These are phyloP conservation scores for Ditylenchus dipsaci DNA, from an alignment of 1,140 invertebrate genomes.

Conservation along the genomic window DNA sequence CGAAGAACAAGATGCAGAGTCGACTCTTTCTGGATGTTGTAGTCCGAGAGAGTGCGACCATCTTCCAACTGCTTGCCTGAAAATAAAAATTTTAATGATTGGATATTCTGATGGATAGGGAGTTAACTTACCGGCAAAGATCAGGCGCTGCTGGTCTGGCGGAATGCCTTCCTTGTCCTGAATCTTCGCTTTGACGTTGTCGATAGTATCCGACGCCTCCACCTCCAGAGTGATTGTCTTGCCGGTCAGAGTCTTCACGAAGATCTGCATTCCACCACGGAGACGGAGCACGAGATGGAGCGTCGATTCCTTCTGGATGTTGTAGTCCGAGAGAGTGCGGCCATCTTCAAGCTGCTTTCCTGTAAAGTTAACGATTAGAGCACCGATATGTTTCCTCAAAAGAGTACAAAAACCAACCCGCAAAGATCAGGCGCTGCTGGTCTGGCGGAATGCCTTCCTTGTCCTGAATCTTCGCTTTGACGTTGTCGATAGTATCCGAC, in stretches of 20 bases:
- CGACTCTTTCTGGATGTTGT: conserved; percentile 67
- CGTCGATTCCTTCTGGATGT: conserved; percentile 70
- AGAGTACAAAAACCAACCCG: background rate
- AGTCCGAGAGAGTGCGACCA: conserved; percentile 70
- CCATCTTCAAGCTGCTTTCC: conserved; percentile 23
- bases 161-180: conserved; percentile 65
- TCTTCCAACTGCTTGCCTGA: conserved; percentile 67
- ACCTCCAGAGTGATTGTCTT: conserved; percentile 60
- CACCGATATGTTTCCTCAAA: no score
- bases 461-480: conserved; percentile 61
- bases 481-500: conserved; percentile 60
- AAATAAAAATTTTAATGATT: conserved; percentile 61
- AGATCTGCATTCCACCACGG: conserved; percentile 64
- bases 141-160: conserved; percentile 61
- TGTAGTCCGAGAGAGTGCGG: conserved; percentile 64
- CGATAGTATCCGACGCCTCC: conserved; percentile 63
- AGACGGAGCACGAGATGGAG: conserved; percentile 69
- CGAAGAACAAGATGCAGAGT: conserved; percentile 69
- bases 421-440: conserved; percentile 56
- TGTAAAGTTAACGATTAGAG: conserved; percentile 56
- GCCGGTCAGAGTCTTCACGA: conserved; percentile 61
- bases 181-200: conserved; percentile 64
- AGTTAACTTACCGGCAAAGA: conserved; percentile 26
- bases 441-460: conserved; percentile 59
- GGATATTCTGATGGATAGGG: conserved; percentile 52